Base-by-base conservation (phyloP, 2,797 vertebrate species). In the Borostomias antarcticus region DNA sequence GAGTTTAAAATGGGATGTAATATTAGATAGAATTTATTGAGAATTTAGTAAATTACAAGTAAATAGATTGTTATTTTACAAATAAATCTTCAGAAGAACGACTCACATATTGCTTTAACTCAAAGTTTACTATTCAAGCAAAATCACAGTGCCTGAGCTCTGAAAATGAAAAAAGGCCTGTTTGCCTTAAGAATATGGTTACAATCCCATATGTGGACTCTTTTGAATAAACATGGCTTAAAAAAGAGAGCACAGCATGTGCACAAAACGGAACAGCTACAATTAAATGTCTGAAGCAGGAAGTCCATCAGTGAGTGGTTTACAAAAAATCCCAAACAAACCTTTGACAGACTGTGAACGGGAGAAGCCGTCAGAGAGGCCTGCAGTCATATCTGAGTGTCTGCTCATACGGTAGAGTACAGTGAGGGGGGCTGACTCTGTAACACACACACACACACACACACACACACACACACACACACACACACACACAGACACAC, bases 241-340 rank as follows among this genome's bases (percentile, higher is more conserved):
- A 87, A 86, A 86, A 79, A 68, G 71, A 81, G 71, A 73, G 74
- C 47, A 45, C 71, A 77, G 81, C 71, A 75, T 60, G 72, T 77
- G 83, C 78, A 74, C 80, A 83, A 85, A 87, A 86, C 54, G 70
- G 80, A 73, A 74, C 77, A 78, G 83, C 86, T 78, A 85, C 82
- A 86, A 86, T 89, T 83, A 89, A 89, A 88, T 62, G 77, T 87
- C 80, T 86, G 29, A 52, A 81, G 84, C 88, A 88, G 89, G 89
- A 91, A 86, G 88, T 89, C 88, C 89, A 90, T 90, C 88, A 91
- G 88, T 82, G 81, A 89, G 89, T 79, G 89, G 88, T 88, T 89
- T 86, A 75, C 73, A 47, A 52, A 87, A 86, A 87, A 87, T 80
- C 81, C 67, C 80, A 70, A 85, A 88, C 85, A 82, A 86, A 85